phyloP scores from a whole-genome alignment of 2,113 vertebrate genomes.

The Lichenostomus cassidix region DNA sequence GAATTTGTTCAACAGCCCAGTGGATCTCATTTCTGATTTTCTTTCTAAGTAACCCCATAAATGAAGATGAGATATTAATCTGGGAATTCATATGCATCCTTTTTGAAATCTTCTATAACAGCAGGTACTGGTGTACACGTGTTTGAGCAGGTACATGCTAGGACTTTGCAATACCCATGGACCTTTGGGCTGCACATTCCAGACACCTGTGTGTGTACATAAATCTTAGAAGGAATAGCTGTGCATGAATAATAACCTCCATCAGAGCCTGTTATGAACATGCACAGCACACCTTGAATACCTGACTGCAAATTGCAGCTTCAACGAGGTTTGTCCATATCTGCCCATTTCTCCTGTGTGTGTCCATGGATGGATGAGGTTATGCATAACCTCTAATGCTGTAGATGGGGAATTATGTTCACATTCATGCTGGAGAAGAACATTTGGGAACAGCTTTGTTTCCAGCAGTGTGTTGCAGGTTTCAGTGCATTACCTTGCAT shows the following conservation, averaged over 20 bases:
- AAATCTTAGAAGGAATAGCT: background rate
- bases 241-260: background rate
- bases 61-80: background rate
- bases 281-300: background rate
- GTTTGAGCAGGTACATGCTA: fast-evolving
- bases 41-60: background rate
- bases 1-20: background rate
- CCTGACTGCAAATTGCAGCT: background rate
- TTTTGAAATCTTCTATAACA: background rate
- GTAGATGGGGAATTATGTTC: background rate
- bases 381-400: background rate
- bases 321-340: background rate
- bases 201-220: background rate
- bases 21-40: background rate
- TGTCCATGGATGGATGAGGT: background rate
- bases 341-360: background rate
- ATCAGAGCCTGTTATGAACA: background rate
- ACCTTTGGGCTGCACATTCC: background rate
- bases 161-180: fast-evolving
- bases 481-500: fast-evolving
- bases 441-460: background rate
- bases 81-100: background rate
- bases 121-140: background rate
- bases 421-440: background rate
- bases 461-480: background rate